Evolutionary conservation across 2,113 vertebrate species (phyloP), one percentile per base, ranked within the genome.

Genomic region (Cryptomyrus ogoouensis): DNA sequence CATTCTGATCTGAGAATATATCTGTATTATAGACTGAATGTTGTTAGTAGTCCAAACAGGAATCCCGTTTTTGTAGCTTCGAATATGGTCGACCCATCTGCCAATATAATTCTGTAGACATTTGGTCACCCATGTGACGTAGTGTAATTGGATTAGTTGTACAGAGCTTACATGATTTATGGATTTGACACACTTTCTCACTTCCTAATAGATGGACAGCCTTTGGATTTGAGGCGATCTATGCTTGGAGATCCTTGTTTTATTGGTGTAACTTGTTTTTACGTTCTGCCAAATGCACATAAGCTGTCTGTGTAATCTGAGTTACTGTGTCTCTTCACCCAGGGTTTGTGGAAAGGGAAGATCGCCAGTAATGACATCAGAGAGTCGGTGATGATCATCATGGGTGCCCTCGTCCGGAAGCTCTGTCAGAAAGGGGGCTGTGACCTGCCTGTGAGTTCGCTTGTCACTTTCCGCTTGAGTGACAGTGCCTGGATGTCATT

Each of bases 331-430:
- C 92, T 93, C 94, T 46, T 3, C 10, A 91, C 92, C 90, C 91
- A 99, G 98, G 95, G 94, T 53, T 97, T 95, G 91, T 97, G 95
- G 91, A 97, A 97, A 90, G 96, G 95, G 88, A 96, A 96, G 52
- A 97, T 99, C 0, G 96, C 93, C 35, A 98, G 94, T 90, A 94
- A 89, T 31, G 97, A 99, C 90, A 98, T 99, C 91, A 97, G 96
- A 95, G 98, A 99, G 96, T 97, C 97, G 0, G 93, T 98, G 49
- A 95, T 99, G 92, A 98, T 98, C 92, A 95, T 98, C 91, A 96
- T 97, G 91, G 98, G 98, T 80, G 98, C 98, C 0, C 94, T 99
- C 19, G 94, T 99, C 90, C 95, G 94, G 91, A 99, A 99, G 90
- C 93, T 99, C 83, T 99, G 98, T 91, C 95, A 97, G 93, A 97